Percentiles rank a stretch among this genome's conserved stretches.
These are phyloP conservation scores for Helicoverpa assulta DNA, from an alignment of 2,888 invertebrate genomes.

Conservation along the genomic window DNA sequence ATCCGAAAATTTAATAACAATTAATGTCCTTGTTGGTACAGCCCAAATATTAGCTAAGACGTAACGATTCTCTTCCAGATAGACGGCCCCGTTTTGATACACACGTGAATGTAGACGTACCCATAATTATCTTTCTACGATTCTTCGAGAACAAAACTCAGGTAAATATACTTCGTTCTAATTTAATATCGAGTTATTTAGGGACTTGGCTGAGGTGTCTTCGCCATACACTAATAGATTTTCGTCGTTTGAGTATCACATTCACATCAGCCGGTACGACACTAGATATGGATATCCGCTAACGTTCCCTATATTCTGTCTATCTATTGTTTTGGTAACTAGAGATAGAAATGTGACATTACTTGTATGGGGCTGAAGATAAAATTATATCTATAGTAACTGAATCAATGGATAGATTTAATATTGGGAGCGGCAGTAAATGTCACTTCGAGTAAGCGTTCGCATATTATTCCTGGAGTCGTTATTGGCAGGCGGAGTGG, in stretches of 20 bases:
- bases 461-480: slow-evolving; percentile 11
- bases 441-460: neutral
- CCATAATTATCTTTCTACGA: neutral
- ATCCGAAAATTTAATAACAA: neutral
- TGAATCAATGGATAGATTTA: too few species aligned
- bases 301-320: too few species aligned
- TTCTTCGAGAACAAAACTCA: slow-evolving; percentile 20
- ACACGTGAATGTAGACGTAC: neutral
- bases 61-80: too few species aligned
- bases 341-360: too few species aligned
- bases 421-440: neutral
- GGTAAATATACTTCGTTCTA: slow-evolving; percentile 29
- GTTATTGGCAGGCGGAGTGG: slow-evolving; percentile 31
- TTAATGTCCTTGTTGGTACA: neutral
- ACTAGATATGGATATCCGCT: slow-evolving; percentile 38
- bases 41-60: too few species aligned
- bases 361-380: too few species aligned
- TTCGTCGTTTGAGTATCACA: slow-evolving; percentile 14
- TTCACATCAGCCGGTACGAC: slow-evolving; percentile 20
- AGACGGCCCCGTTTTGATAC: too few species aligned
- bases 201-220: slow-evolving; percentile 39
- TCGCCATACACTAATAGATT: slow-evolving; percentile 43
- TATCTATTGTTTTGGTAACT: too few species aligned
- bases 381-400: too few species aligned
- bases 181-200: slow-evolving; percentile 48